Conservation (phyloP, 2,888 invertebrate genomes). For the Barypeithes pellucidus region DNA sequence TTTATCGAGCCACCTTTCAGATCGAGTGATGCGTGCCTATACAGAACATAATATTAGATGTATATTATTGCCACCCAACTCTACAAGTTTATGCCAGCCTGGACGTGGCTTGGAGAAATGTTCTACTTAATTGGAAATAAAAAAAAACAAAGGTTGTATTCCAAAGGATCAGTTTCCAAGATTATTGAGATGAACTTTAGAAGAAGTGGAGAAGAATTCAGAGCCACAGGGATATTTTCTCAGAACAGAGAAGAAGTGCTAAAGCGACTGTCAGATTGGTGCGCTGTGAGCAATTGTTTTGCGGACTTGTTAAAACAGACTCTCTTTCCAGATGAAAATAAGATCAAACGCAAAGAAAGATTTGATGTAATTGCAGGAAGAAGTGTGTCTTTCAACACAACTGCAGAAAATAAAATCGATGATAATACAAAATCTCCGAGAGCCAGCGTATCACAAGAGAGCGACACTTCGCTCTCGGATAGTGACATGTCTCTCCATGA, state of each 20-base stretch:
- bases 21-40: slow-evolving; percentile 5
- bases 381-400: background rate
- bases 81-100: background rate
- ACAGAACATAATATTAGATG: background rate
- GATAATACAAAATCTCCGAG: background rate
- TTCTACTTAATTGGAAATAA: background rate
- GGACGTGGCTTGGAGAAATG: background rate
- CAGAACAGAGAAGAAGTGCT: background rate
- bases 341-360: slow-evolving; percentile 3
- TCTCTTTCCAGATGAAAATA: slow-evolving; percentile 8
- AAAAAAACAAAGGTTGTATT: slow-evolving; percentile 8
- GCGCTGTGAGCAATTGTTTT: background rate
- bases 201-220: background rate
- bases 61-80: background rate
- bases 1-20: background rate
- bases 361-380: slow-evolving; percentile 9
- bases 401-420: background rate
- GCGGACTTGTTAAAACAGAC: background rate
- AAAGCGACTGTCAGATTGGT: slow-evolving; percentile 5
- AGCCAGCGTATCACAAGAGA: background rate
- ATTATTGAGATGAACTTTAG: slow-evolving; percentile 1
- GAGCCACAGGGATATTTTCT: background rate
- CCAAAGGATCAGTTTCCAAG: slow-evolving; percentile 2
- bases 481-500: too few relatives aligned
- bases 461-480: too few relatives aligned